Base-by-base conservation (phyloP, 2,888 invertebrate genomes). In the Phalera bucephala region DNA sequence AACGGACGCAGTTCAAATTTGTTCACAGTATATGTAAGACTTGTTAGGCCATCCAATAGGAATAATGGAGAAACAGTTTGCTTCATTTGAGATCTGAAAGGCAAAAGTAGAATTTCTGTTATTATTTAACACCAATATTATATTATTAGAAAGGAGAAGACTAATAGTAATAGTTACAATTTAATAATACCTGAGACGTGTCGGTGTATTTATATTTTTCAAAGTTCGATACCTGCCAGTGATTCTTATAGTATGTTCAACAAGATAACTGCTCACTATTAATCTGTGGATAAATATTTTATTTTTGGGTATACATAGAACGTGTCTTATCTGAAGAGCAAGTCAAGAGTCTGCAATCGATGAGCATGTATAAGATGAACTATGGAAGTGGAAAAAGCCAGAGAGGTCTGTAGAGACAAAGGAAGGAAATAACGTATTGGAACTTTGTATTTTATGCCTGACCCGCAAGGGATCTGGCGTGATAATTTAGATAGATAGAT, bases 41-140 rank as follows among this genome's bases (percentile, higher is more conserved):
- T 59, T 14, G 66, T 53, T 5, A 72, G 29, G 0, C 73, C 73
- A 36, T 71, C 71, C 2, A 56, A 39, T 14, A 51, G 30, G 39
- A 63, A 47, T 6, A 52, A 22, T 1, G 61, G 58, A 2, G 55
- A 33, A 1, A 40, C 14, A 0, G 58, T 56, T 30, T 40, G 13
- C 1, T 39, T 31, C 7, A 31, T 21, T 20, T 40, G 21, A 6
- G 48, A 44, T 6, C 59, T 60, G 40, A 0, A 17, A 25, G 2
- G 10, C 22, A 36, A 36, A 19, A 21, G 8, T 8, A 1, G 15
- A 8, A 23, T 1, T 4, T 21, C 10, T 14, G 8, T 22, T 1
- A 30, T 34, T 3, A 15, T n/a, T n/a, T n/a, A n/a, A n/a, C n/a
- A n/a, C 13, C 35, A 33, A 17, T 17, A 17, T 17, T 17, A 17